These are phyloP conservation scores for Pseudorectes ferrugineus DNA, from an alignment of 2,113 vertebrate species.

Conservation along the genomic window DNA sequence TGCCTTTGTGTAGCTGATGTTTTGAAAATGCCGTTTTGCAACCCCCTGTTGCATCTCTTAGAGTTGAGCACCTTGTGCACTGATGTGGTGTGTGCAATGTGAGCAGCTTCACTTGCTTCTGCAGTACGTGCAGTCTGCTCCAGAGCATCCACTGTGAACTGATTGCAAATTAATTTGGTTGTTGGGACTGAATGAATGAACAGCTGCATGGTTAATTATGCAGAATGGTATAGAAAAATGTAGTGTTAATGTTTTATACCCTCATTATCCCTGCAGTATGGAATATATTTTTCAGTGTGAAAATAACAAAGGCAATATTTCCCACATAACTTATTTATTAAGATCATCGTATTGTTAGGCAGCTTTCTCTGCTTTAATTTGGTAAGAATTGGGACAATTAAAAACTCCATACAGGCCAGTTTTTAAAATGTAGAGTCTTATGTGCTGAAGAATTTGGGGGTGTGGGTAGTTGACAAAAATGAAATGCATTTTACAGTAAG, in stretches of 20 bases:
- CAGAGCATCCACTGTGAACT: not conserved
- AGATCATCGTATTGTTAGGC: not conserved
- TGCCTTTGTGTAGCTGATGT: not conserved
- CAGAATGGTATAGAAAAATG: constrained; percentile 55
- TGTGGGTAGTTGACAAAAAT: not conserved
- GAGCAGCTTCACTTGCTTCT: not conserved
- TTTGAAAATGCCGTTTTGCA: not conserved
- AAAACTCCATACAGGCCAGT: not conserved
- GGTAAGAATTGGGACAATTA: not conserved
- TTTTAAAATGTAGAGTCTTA: not conserved
- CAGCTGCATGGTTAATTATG: constrained; percentile 58
- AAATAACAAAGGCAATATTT: constrained; percentile 16
- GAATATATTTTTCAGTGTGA: constrained; percentile 45
- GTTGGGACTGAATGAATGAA: constrained; percentile 20
- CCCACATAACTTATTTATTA: constrained; percentile 29
- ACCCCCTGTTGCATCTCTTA: not conserved
- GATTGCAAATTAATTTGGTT: constrained; percentile 30
- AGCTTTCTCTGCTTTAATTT: not conserved
- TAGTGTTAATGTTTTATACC: constrained; percentile 45
- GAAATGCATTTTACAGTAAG: not conserved
- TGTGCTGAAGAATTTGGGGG: not conserved
- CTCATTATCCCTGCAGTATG: constrained; percentile 15
- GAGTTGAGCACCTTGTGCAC: not conserved
- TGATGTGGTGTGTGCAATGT: not conserved
- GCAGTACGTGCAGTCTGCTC: not conserved